Evolutionary conservation across 2,113 vertebrate species (phyloP), one percentile per base, ranked within the genome.

Genomic region (Zosterops japonicus): DNA sequence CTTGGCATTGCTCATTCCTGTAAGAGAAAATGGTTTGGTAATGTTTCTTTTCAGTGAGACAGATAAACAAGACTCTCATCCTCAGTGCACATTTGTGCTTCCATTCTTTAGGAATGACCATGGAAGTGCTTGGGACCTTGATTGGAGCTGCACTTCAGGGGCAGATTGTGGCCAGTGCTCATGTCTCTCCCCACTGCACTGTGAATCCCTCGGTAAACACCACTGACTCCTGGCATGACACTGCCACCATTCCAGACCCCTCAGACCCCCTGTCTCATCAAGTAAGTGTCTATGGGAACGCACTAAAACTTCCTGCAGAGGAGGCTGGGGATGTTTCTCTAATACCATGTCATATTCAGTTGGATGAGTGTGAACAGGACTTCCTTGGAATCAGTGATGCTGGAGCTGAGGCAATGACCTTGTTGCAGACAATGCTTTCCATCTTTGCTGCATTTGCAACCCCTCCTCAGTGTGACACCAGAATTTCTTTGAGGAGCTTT

Each of bases 101-200:
- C 25, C 28, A 57, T 71, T 64, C 69, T 89, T 72, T 96, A 99
- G 99, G 99, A 72, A 99, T 99, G 98, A 99, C 99, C 11, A 93
- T 99, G 98, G 99, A 99, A 98, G 98, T 99, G 57, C 97, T 98
- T 35, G 99, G 99, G 46, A 99, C 99, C 0, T 97, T 99, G 77
- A 92, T 99, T 93, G 99, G 99, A 82, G 99, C 99, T 33, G 97
- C 99, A 6, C 96, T 99, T 80, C 99, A 99, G 27, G 99, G 99
- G 4, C 99, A 99, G 96, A 99, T 99, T 14, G 99, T 99, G 77
- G 98, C 99, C 14, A 98, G 98, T 4, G 99, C 99, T 93, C 99
- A 99, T 63, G 95, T 90, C 31, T 95, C 93, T 59, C 87, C 95
- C 39, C 86, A 88, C 74, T 99, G 99, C 96, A 85, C 82, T 6